Percentiles rank a stretch among this genome's conserved stretches.
These are phyloP conservation scores for Drosophila simulans DNA, from an alignment of 1,140 invertebrate species.

Conservation along the genomic window DNA sequence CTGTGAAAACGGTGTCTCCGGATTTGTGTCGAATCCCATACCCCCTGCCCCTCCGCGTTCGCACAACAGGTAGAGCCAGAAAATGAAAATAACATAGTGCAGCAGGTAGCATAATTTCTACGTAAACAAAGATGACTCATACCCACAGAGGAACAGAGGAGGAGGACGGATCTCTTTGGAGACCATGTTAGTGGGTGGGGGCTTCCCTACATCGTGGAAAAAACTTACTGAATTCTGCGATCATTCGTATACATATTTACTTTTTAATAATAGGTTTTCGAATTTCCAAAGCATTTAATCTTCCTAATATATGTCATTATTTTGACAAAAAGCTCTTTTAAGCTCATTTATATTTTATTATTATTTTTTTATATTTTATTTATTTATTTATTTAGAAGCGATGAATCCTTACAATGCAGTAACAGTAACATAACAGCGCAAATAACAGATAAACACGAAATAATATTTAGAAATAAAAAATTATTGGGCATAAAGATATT, in stretches of 20 bases:
- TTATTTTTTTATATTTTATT: too few relatives aligned
- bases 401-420: too few relatives aligned
- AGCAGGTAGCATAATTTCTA: constrained; percentile 81
- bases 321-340: too few relatives aligned
- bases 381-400: too few relatives aligned
- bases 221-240: background rate
- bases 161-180: constrained; percentile 43
- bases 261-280: too few relatives aligned
- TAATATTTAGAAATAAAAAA: too few relatives aligned
- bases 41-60: background rate
- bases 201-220: constrained; percentile 1
- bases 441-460: too few relatives aligned
- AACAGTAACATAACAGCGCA: too few relatives aligned
- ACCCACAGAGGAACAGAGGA: background rate
- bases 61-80: constrained; percentile 51
- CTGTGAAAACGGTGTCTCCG: background rate
- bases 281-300: background rate
- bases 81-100: constrained; percentile 46
- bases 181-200: constrained; percentile 49
- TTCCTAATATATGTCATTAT: too few relatives aligned
- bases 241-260: background rate
- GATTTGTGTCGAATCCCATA: constrained; percentile 1
- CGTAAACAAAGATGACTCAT: constrained; percentile 75
- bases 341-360: too few relatives aligned
- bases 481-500: too few relatives aligned